Evolutionary conservation across 1,140 invertebrate species (phyloP).

Genomic region (Aporrectodea caliginosa): DNA sequence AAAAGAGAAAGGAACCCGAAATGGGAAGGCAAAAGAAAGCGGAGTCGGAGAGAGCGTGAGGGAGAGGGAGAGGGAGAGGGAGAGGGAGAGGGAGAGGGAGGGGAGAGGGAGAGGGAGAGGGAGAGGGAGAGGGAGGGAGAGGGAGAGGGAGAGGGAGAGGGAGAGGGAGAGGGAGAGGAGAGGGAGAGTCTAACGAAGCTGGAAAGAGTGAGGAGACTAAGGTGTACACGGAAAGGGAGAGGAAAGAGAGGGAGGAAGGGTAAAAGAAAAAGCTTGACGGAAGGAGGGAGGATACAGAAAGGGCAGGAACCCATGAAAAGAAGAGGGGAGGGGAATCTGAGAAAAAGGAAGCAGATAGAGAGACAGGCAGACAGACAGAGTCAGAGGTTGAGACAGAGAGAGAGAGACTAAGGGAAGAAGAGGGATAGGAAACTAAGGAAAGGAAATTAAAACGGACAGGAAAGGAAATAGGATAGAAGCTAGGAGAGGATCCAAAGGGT

Average conservation of each 20-base stretch:
- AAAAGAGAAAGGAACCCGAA: not conserved
- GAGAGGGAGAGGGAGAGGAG: no score
- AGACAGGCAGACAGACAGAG: not conserved
- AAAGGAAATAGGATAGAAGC: no score
- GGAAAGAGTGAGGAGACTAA: constrained; percentile 4
- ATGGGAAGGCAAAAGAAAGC: not conserved
- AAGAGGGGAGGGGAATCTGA: no score
- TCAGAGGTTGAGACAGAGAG: not conserved
- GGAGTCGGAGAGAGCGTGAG: no score
- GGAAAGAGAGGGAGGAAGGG: not conserved
- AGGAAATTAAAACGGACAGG: no score
- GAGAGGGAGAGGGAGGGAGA: not conserved
- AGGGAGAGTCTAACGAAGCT: not conserved
- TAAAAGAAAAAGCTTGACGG: no score
- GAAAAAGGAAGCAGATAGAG: no score
- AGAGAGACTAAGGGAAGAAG: not conserved
- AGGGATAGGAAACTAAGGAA: not conserved
- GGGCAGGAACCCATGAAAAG: no score
- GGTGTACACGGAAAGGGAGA: not conserved
- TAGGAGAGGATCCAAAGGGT: no score
- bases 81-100: not conserved
- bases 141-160: not conserved
- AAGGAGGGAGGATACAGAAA: no score
- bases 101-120: not conserved
- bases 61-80: not conserved